Evolutionary conservation across 2,797 vertebrate species (phyloP), one percentile per base, ranked within the genome.

Genomic region (Ispidina lecontei): DNA sequence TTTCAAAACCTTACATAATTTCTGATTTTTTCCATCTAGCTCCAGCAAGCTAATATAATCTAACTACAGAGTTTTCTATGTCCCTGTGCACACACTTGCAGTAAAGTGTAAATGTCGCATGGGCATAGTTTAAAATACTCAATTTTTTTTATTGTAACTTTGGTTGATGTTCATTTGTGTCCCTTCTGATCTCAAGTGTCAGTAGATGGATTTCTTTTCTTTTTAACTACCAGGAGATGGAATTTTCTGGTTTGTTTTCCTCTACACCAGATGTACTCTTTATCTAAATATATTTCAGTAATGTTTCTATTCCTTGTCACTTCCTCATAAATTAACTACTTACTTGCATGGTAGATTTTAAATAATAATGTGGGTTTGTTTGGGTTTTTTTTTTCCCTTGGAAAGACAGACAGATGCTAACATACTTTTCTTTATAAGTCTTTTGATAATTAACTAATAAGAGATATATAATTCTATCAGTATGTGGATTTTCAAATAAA

Each of bases 71-170:
- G 31, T 26, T 43, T 69, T 60, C 58, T 25, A n/a, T 14, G 39
- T 77, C 93, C 90, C 79, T 49, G 37, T 11, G 52, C 76, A 72
- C 29, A 52, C 10, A 81, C 29, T 58, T 60, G 55, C 71, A 87
- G 60, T 74, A 73, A 94, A 89, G 41, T 87, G 72, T 41, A 84
- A 93, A 90, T 58, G 68, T 46, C 76, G 33, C 63, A 87, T 22
- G 49, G 86, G 80, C 92, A 72, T 65, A 70, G 46, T 54, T 84
- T 83, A 73, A 91, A 88, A 84, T 81, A 88, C 79, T 73, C 78
- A 86, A 90, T 85, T 80, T 93, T 96, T 94, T 90, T 39, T 39
- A 94, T 84, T 65, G 70, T 77, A 84, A 89, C 49, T 90, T 89
- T 44, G 33, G 84, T 64, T 46, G 18, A 73, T 52, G 91, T 43